These are phyloP conservation scores for Myodes glareolus DNA, from an alignment of 2,113 vertebrate species.

Conservation along the genomic window DNA sequence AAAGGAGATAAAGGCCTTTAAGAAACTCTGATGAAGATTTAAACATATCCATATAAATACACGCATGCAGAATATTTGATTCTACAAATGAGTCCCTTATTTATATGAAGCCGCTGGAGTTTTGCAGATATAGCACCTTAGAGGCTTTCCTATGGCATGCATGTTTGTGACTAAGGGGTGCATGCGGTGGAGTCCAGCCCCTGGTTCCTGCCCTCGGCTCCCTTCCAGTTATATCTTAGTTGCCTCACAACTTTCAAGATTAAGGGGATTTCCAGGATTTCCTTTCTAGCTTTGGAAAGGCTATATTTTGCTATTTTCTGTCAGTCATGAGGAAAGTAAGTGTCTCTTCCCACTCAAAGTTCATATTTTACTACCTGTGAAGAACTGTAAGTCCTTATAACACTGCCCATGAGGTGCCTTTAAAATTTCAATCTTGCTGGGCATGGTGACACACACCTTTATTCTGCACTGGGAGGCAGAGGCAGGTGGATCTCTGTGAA, in stretches of 20 bases:
- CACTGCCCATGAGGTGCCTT: not conserved
- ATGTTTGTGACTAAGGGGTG: not conserved
- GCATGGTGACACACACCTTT: not conserved
- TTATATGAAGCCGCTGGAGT: not conserved
- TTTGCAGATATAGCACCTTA: not conserved
- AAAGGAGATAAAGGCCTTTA: not conserved
- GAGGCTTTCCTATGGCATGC: not conserved
- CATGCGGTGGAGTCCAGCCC: not conserved
- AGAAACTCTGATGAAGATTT: not conserved
- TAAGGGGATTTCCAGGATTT: not conserved
- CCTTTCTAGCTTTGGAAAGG: constrained; percentile 3
- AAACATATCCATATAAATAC: not conserved
- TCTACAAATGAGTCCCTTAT: not conserved
- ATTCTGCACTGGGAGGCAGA: not conserved
- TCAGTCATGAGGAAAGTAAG: not conserved
- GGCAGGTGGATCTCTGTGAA: not conserved
- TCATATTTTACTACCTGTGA: not conserved
- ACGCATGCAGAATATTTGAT: not conserved
- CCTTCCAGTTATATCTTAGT: not conserved
- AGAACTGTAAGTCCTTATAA: not conserved
- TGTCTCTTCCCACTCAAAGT: not conserved
- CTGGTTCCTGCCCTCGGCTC: accelerated
- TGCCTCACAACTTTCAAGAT: not conserved
- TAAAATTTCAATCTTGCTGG: not conserved
- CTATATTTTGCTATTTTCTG: not conserved